A percentile compares a stretch with the other conserved stretches of the same genome.
These are phyloP conservation scores for Zelleria hepariella DNA, from an alignment of 2,888 invertebrate genomes.

Conservation along the genomic window DNA sequence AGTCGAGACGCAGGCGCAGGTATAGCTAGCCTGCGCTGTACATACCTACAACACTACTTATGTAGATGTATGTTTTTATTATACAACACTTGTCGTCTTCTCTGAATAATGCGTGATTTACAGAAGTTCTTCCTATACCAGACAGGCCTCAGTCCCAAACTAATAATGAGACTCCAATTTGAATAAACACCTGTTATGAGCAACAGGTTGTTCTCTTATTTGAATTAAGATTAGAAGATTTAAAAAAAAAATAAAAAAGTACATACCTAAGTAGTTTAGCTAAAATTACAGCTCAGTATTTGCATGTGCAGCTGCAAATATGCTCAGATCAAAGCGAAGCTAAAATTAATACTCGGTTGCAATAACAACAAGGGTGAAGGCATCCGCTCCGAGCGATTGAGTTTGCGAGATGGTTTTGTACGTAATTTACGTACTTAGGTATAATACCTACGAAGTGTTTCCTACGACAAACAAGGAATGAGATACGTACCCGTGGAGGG, in stretches of 20 bases:
- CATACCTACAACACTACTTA: constrained; percentile 27
- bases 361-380: constrained; percentile 4
- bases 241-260: neutral
- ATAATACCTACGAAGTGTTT: constrained; percentile 11
- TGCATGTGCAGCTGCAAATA: neutral
- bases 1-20: constrained; percentile 43
- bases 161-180: constrained; percentile 3
- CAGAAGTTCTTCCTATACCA: neutral
- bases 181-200: constrained; percentile 5
- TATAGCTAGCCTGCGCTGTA: constrained; percentile 22
- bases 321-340: neutral
- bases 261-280: neutral
- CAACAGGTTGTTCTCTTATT: constrained; percentile 5
- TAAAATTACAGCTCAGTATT: neutral
- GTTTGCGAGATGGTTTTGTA: neutral
- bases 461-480: no score
- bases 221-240: neutral
- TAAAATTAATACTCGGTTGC: constrained; percentile 4
- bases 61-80: constrained; percentile 38
- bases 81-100: constrained; percentile 50
- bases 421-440: neutral
- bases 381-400: constrained; percentile 4
- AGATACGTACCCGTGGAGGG: constrained; percentile 70
- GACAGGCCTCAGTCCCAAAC: constrained; percentile 49
- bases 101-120: constrained; percentile 30